Evolutionary conservation across 2,797 vertebrate species (phyloP), one percentile per base, ranked within the genome.

Genomic region (Catharus ustulatus): DNA sequence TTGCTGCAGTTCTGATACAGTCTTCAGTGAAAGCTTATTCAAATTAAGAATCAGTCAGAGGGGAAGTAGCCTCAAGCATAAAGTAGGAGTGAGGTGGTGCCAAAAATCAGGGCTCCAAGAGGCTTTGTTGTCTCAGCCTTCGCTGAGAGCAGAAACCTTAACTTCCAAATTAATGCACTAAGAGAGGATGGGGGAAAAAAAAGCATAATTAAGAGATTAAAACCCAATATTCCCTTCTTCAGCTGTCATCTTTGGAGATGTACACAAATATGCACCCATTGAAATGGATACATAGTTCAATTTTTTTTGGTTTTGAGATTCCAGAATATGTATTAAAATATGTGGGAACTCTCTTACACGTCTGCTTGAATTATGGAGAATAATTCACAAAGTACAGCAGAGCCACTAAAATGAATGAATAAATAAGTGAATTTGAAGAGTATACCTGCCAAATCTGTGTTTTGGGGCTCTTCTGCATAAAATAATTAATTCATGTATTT

Each of bases 341-440:
- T 83, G 49, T 48, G 55, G 85, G 45, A 88, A 49, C 57, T 84
- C 85, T 87, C 36, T 77, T 61, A 38, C 15, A 5, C 4, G 29
- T 67, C 90, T 75, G 16, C 40, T 52, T 95, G 91, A 93, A 87
- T 96, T 97, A 94, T 91, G 57, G 80, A 83, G 36, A 73, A n/a
- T 83, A 95, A 78, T 90, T 96, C 83, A 91, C 92, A 86, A 95
- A 96, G 78, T 89, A 91, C 91, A 87, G 32, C 71, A 34, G 64
- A 61, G 46, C 74, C 83, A 78, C 93, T 96, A 82, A 93, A 92
- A 93, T 89, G 69, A 90, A 92, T 75, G 94, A 96, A 69, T 97
- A 95, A 97, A 84, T 94, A 48, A 86, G 58, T 46, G 68, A 83
- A 29, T 92, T 92, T 67, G 72, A 90, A 61, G 49, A 57, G 26